Conservation (phyloP, 2,113 vertebrate genomes). For the Psammodynastes pulverulentus region DNA sequence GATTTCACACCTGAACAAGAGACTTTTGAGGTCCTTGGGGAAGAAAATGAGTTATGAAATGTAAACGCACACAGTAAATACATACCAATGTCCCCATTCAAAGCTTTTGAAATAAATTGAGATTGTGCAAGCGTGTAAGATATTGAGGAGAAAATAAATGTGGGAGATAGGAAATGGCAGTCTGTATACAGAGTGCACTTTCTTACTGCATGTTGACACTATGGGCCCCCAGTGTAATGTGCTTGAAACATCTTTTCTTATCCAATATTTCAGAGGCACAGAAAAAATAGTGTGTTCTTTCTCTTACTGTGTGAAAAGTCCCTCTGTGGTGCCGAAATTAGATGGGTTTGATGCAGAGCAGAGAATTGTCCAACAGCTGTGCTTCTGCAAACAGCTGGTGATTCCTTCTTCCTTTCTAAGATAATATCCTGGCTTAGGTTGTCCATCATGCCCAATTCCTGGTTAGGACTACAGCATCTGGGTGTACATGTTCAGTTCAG, state of each 20-base stretch:
- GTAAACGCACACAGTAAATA: neutral
- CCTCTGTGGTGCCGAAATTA: neutral
- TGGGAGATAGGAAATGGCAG: neutral
- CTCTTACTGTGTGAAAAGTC: conserved; percentile 9
- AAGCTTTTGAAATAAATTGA: neutral
- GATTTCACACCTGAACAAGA: neutral
- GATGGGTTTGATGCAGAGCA: neutral
- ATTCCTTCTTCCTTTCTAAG: neutral
- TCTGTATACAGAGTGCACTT: neutral
- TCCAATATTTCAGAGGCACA: neutral
- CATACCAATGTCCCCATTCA: neutral
- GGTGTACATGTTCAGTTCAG: too few relatives aligned
- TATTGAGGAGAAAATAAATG: neutral
- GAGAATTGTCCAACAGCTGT: conserved; percentile 1
- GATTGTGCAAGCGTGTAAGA: neutral
- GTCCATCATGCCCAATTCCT: neutral
- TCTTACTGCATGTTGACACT: neutral
- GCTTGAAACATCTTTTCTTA: neutral
- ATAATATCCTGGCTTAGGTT: neutral
- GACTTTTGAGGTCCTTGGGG: neutral
- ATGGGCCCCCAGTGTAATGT: neutral
- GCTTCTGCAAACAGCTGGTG: neutral
- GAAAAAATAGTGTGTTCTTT: neutral
- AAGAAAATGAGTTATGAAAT: neutral
- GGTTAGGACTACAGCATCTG: neutral